A percentile compares a stretch with the other conserved stretches of the same genome.
Conservation (phyloP, 2,797 vertebrate species). For the Sarcophilus harrisii region DNA sequence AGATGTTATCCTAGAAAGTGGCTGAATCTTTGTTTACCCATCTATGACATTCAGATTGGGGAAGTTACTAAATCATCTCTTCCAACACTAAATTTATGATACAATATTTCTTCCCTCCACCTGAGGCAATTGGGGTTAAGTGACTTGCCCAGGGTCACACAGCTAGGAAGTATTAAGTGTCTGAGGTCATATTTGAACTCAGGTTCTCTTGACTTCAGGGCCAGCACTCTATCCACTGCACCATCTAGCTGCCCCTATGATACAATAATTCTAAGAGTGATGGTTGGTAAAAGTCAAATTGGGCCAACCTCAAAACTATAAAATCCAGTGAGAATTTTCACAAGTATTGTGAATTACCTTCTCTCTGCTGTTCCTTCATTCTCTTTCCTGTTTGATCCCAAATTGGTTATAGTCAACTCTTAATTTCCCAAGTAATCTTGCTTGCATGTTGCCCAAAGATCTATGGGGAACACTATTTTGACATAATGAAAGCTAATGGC, state of each 20-base stretch:
- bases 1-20: not conserved
- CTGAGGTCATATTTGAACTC: no score
- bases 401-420: not conserved
- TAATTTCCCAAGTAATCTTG: not conserved
- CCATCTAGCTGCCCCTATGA: no score
- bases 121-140: no score
- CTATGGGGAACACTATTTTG: not conserved
- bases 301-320: not conserved
- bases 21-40: not conserved
- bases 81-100: not conserved
- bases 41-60: not conserved
- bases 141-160: no score
- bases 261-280: not conserved
- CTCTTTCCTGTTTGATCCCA: not conserved
- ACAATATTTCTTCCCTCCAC: not conserved
- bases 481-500: not conserved
- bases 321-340: not conserved
- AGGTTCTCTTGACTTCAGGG: no score
- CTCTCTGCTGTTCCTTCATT: not conserved
- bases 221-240: no score
- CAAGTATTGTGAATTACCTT: not conserved
- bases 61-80: not conserved
- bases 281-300: not conserved
- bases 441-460: not conserved
- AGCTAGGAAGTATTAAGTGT: no score